Conservation (phyloP, 2,888 invertebrate species). For the Drepanosiphum platanoidis region DNA sequence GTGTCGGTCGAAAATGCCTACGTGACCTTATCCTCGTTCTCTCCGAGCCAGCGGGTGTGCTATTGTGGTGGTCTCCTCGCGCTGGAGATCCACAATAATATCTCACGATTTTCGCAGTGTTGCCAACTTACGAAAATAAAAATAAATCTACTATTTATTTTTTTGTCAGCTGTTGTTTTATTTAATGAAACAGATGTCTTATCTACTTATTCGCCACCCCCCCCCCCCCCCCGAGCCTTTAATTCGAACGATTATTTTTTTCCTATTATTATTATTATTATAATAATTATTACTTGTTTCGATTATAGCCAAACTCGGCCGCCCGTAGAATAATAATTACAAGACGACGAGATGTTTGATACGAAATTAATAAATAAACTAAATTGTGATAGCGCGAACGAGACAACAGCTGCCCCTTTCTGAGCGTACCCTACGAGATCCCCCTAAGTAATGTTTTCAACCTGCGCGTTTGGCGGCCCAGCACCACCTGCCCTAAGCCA, state of each 20-base stretch:
- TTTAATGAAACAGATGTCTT: not conserved
- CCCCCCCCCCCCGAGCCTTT: not conserved
- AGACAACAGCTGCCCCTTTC: slow-evolving; percentile 12
- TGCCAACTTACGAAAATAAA: no score
- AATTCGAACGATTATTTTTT: not conserved
- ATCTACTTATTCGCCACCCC: no score
- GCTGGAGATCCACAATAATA: slow-evolving; percentile 4
- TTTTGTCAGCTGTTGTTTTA: not conserved
- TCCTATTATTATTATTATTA: no score
- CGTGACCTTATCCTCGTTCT: slow-evolving; percentile 49
- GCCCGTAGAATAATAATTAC: not conserved
- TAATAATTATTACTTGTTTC: slow-evolving; percentile 3
- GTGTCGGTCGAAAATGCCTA: slow-evolving; percentile 22
- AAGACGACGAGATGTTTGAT: not conserved
- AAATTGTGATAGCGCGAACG: not conserved
- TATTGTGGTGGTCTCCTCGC: no score
- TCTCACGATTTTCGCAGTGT: slow-evolving; percentile 7
- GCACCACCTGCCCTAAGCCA: slow-evolving; percentile 29
- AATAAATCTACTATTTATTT: not conserved
- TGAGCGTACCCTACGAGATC: not conserved
- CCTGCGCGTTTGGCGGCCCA: slow-evolving; percentile 28
- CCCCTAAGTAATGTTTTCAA: slow-evolving; percentile 29
- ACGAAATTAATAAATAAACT: not conserved
- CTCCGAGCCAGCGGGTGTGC: not conserved
- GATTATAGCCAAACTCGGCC: not conserved